phyloP scores from a whole-genome alignment of 2,888 invertebrate species.

The Erebia aethiops region DNA sequence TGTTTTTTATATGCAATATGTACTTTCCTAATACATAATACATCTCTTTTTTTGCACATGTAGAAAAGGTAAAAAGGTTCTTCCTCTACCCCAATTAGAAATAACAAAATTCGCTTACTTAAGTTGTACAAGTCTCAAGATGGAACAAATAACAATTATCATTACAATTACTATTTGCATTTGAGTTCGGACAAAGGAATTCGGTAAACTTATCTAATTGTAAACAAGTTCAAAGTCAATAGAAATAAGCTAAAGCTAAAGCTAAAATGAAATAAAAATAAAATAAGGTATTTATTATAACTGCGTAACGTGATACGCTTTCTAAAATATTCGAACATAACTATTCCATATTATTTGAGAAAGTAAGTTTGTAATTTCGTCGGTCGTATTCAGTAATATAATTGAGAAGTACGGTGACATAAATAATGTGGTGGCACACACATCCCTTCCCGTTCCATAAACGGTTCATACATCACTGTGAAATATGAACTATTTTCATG shows the following conservation, averaged over 20 bases:
- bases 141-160: no score
- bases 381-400: conserved; percentile 1
- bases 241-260: no score
- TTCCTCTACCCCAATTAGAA: no score
- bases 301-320: background rate
- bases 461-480: conserved; percentile 21
- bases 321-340: background rate
- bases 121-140: no score
- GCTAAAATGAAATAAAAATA: no score
- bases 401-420: conserved; percentile 15
- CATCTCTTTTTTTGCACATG: no score
- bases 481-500: conserved; percentile 25
- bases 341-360: background rate
- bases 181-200: no score
- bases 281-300: background rate
- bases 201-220: background rate
- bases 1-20: no score
- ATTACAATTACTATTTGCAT: no score
- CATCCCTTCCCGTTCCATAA: conserved; percentile 13
- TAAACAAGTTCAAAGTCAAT: background rate
- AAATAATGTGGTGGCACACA: conserved; percentile 12
- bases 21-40: no score
- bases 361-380: background rate
- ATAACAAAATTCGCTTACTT: no score
- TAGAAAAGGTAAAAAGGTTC: no score